A percentile compares a stretch with the other conserved stretches of the same genome.
phyloP scores from a whole-genome alignment of 35 echinoderm and acorn worm species.

The Stichopus chloronotus region DNA sequence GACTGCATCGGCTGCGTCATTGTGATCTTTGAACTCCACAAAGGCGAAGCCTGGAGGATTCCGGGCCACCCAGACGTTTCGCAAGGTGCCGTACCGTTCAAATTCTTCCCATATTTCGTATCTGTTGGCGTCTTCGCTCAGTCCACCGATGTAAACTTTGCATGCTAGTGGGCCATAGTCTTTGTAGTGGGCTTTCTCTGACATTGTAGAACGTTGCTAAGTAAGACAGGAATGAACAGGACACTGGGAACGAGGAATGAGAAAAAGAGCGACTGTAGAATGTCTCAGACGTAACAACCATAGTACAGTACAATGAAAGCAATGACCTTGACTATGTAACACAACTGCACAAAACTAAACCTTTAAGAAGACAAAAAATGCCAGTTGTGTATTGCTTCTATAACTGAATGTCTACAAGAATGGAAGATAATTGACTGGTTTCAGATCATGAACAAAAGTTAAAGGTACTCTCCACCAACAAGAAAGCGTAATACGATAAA shows the following conservation, averaged over 20 bases:
- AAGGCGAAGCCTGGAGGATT: conserved; percentile 91
- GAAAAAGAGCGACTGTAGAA: background rate
- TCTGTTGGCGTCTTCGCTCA: conserved; percentile 59
- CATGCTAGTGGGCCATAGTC: conserved; percentile 60
- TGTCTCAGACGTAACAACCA: background rate
- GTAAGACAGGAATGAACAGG: background rate
- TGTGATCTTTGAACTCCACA: conserved; percentile 78
- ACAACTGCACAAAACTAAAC: too few species aligned
- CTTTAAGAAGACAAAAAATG: too few species aligned
- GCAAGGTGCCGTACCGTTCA: conserved; percentile 63
- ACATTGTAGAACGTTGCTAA: background rate
- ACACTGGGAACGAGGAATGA: background rate
- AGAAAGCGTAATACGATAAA: too few species aligned
- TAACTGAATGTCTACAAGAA: too few species aligned
- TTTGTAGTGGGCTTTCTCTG: conserved; percentile 50
- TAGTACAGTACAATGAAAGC: too few species aligned
- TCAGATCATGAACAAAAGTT: too few species aligned
- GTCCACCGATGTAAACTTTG: conserved; percentile 82
- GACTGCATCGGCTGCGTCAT: conserved; percentile 80
- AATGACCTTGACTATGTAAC: too few species aligned
- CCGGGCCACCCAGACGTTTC: conserved; percentile 85
- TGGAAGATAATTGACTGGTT: too few species aligned
- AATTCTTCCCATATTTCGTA: conserved; percentile 76
- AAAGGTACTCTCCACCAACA: too few species aligned
- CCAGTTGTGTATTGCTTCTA: too few species aligned